Evolutionary conservation across 2,113 vertebrate species (phyloP), one percentile per base, ranked within the genome.

Genomic region (Tragelaphus strepsiceros): DNA sequence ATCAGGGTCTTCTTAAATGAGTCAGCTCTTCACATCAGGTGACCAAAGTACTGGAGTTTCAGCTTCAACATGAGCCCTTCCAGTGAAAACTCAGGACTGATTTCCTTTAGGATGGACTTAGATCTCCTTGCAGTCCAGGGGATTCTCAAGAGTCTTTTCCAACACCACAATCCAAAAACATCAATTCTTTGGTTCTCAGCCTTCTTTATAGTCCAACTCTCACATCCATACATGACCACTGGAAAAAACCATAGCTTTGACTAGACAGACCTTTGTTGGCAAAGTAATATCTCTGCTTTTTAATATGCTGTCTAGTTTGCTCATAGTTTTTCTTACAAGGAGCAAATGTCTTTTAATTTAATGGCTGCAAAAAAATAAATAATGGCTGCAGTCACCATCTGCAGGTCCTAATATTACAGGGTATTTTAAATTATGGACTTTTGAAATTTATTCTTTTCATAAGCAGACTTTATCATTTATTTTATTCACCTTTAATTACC

Each of bases 401-500:
- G 32, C n/a, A 67, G 30, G 8, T 54, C 32, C 56, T 97, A 77
- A 81, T 90, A 91, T 78, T 22, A 90, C 26, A 82, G 5, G 2
- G 0, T 67, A 6, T 32, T 88, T 91, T 78, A 85, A 80, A 92
- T 91, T 90, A 77, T 91, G 3, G 26, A 54, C 13, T 92, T 24
- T 39, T 94, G 26, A 94, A 97, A 91, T 90, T 21, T 32, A 87
- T 89, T 96, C 46, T 91, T 96, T 96, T 95, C 43, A 82, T 83
- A 90, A 93, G 43, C 3, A 90, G 13, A 82, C 3, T 93, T 95
- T 92, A 84, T 58, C 58, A 90, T 87, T 71, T 62, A 62, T 94
- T 96, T 95, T 8, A 87, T 91, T 96, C 22, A 49, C 35, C 15
- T 90, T 86, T 86, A 80, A 71, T 78, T 88, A 71, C n/a, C 12